Base-by-base conservation (phyloP, 2,888 invertebrate genomes). In the Eilema depressum region DNA sequence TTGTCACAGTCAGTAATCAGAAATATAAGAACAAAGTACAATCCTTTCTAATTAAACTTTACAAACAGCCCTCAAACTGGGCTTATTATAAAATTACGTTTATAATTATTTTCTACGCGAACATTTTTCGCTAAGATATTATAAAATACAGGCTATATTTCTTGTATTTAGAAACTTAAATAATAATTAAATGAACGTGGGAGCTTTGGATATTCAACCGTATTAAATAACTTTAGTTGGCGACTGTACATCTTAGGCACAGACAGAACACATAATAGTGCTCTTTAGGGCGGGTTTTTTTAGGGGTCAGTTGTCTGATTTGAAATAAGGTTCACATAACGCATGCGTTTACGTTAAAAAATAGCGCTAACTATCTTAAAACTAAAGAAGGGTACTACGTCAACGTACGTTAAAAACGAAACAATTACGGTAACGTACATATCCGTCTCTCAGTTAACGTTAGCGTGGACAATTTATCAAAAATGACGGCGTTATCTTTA, bases 1-100 rank as follows among this genome's bases (percentile, higher is more conserved):
- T 59, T 14, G 25, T 25, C 11, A 47, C 41, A 47, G 63, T 10
- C 20, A 28, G 28, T 53, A 20, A 53, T 64, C 53, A 64, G 8
- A 28, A 64, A 53, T 64, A 53, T 64, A 28, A 20, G 28, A 23
- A 53, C 53, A 53, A 64, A 53, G 12, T 56, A 57, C n/a, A 47
- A 71, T 77, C 66, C 68, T 70, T 63, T 80, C 70, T 73, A 73
- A 81, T 82, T 82, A 76, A 75, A 77, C 71, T 74, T 66, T 74
- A 47, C 75, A 67, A 75, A 74, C 71, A 63, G 23, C 26, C 25
- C 37, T 62, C 69, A 56, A 67, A 73, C 60, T 57, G 66, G 66
- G 80, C 69, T 83, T 78, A 76, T 62, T 67, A 30, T 37, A 17
- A 67, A 78, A 82, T 81, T 71, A 74, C 69, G 69, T 75, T 72